phyloP scores from a whole-genome alignment of 2,797 vertebrate species.

The Calcarius lapponicus region DNA sequence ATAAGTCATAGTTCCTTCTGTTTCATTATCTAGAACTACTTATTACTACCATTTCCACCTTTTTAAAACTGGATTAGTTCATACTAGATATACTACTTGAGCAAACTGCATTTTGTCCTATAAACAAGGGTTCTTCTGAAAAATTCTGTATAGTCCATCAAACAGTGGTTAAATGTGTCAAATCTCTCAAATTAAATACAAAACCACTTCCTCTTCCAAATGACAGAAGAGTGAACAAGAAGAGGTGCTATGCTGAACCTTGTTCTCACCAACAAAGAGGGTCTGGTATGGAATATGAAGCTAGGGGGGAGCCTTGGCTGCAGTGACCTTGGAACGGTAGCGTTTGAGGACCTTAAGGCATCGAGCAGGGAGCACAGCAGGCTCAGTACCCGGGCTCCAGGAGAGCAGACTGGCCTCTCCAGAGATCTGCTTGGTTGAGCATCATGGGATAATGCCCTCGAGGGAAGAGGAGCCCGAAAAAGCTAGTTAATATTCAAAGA shows the following conservation, averaged over 20 bases:
- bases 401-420: neutral
- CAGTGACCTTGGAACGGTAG: neutral
- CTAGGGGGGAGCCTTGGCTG: neutral
- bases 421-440: neutral
- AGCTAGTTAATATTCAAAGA: neutral
- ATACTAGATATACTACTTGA: neutral
- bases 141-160: neutral
- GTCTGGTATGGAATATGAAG: neutral
- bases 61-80: neutral
- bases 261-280: neutral
- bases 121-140: neutral
- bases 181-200: neutral
- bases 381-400: neutral
- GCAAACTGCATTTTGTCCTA: neutral
- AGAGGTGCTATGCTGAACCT: neutral
- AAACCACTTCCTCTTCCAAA: neutral
- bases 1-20: neutral
- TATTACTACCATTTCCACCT: neutral
- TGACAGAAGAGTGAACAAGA: neutral
- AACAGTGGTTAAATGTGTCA: neutral
- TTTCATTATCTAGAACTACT: neutral
- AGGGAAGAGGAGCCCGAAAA: neutral
- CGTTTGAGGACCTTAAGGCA: neutral
- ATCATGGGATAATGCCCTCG: neutral
- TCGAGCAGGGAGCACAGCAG: rapidly evolving